phyloP scores from a whole-genome alignment of 2,113 vertebrate species.

The Dicentrarchus labrax region DNA sequence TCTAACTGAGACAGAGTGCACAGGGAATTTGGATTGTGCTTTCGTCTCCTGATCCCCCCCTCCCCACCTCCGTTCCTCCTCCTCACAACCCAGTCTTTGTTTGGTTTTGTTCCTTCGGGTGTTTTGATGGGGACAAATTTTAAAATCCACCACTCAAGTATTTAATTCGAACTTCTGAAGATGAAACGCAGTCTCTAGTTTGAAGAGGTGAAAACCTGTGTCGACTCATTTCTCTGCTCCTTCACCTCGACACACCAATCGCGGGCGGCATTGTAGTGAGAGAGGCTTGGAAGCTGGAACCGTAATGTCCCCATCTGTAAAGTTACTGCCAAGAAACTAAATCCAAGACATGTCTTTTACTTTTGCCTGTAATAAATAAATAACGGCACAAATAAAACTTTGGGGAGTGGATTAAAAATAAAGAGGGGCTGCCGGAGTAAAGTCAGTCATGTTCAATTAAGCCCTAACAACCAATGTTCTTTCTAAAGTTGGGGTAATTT shows the following conservation, averaged over 20 bases:
- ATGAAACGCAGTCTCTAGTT: constrained; percentile 27
- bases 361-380: constrained; percentile 81
- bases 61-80: constrained; percentile 9
- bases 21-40: constrained; percentile 67
- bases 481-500: constrained; percentile 82
- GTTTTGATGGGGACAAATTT: constrained; percentile 69
- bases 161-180: constrained; percentile 60
- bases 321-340: constrained; percentile 60
- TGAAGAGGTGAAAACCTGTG: background rate
- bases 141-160: constrained; percentile 48
- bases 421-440: constrained; percentile 67
- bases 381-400: constrained; percentile 82
- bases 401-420: constrained; percentile 75
- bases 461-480: constrained; percentile 78
- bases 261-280: background rate
- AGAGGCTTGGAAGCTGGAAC: background rate
- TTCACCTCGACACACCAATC: background rate
- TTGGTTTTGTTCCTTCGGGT: constrained; percentile 63
- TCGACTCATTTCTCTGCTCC: background rate
- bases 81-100: constrained; percentile 53
- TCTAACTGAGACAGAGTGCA: constrained; percentile 72
- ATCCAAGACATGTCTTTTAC: constrained; percentile 54
- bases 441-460: constrained; percentile 83
- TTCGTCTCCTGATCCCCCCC: constrained; percentile 36
- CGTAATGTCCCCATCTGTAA: constrained; percentile 43